Evolutionary conservation across 2,113 vertebrate genomes (phyloP).

Genomic region (Kryptolebias marmoratus): DNA sequence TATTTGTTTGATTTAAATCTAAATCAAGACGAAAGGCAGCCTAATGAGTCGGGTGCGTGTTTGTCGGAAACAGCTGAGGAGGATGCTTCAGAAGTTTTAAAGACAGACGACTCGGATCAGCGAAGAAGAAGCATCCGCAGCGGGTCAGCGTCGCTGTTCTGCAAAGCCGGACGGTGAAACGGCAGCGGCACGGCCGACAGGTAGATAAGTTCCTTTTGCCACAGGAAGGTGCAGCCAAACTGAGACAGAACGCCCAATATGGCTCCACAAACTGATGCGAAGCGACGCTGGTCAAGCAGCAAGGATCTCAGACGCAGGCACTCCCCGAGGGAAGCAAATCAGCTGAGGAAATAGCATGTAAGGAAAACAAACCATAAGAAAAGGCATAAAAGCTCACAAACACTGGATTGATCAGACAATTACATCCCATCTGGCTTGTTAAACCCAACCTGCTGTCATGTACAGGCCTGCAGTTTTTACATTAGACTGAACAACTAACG

Average conservation of each 20-base stretch:
- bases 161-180: constrained; percentile 64
- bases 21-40: not conserved
- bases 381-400: constrained; percentile 96
- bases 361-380: constrained; percentile 94
- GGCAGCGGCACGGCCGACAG: constrained; percentile 54
- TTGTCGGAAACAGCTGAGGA: not conserved
- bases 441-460: constrained; percentile 94
- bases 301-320: constrained; percentile 68
- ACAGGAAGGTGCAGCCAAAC: constrained; percentile 41
- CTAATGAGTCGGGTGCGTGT: constrained; percentile 2
- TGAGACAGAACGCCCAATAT: constrained; percentile 33
- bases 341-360: constrained; percentile 83
- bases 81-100: constrained; percentile 3
- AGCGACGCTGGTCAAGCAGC: constrained; percentile 55
- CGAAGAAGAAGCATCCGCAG: constrained; percentile 27
- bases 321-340: constrained; percentile 77
- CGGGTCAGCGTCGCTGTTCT: constrained; percentile 41
- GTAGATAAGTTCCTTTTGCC: constrained; percentile 54
- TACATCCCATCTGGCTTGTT: constrained; percentile 99
- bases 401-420: constrained; percentile 96
- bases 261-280: constrained; percentile 37
- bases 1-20: constrained; percentile 18
- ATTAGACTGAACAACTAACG: constrained; percentile 22
- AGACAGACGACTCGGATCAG: constrained; percentile 24
- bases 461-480: constrained; percentile 60